Base-by-base conservation (phyloP, 1,140 invertebrate genomes). In the Zaprionus vittiger region DNA sequence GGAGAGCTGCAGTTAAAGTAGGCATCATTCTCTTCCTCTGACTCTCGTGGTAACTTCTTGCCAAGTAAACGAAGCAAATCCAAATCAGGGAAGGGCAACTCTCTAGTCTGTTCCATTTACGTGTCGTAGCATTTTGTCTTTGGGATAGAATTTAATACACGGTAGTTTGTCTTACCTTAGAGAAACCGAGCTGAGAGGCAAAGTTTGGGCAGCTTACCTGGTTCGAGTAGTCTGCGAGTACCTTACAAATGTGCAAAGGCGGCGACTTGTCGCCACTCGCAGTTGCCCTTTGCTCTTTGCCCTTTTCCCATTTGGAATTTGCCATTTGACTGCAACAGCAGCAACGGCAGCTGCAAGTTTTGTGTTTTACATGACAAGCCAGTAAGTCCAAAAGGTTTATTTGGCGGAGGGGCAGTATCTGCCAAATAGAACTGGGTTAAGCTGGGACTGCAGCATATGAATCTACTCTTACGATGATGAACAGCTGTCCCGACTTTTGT, bases 101-200 rank as follows among this genome's bases (percentile, higher is more conserved):
- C 49, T 55, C 28, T 20, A 34, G 28, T 61, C 44, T 68, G 52
- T 37, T 59, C 47, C 68, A 60, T 56, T 81, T 72, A 61, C 67
- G 73, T 69, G 75, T 60, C 66, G 79, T 70, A 72, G 75, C 85
- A 89, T 89, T 89, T 89, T 85, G 85, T 90, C 85, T 90, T 90
- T 71, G 49, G 77, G 68, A 86, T 82, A 85, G 89, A 90, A 90
- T 90, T 73, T 90, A 90, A 90, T 90, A 85, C 85, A 82, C 81
- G 76, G 79, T 77, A 90, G 85, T 90, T 90, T 90, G 85, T 90
- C 85, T 90, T 73, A 54, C 60, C 67, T 31, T 11, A 34, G 31
- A 9, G 17, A 47, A 20, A 7, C 41, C 41, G 76, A 31, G 41
- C 37, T 5, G 15, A 31, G 28, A 38, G 28, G 5, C 17, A 24